Evolutionary conservation across 35 echinoderm and acorn worm species (phyloP), one percentile per base, ranked within the genome.

Genomic region (Apostichopus japonicus): DNA sequence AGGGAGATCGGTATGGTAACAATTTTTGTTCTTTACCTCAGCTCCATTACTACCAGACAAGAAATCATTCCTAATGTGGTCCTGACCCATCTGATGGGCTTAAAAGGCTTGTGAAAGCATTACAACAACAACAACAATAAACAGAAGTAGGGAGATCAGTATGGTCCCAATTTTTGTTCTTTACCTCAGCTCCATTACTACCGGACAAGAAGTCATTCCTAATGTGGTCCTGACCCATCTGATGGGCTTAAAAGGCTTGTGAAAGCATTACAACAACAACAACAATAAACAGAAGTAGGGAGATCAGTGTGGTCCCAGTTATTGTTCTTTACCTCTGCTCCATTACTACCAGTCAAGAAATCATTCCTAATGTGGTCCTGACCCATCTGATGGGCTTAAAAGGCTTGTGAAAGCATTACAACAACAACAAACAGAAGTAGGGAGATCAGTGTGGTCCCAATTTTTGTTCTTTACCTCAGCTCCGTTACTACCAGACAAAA

Each of bases 131-230:
- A 17, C n/a, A n/a, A n/a, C n/a, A n/a, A n/a, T n/a, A n/a, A n/a
- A n/a, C n/a, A n/a, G n/a, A 1, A 1, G 1, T 0, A 33, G 27
- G 27, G 27, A 33, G 27, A 33, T 33, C 27, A 0, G 1, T 33
- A 1, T 33, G 27, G 27, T 33, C 27, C 27, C 27, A 33, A 1
- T 33, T 33, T 1, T 33, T 33, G 27, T 33, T 33, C 27, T 33
- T 92, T 91, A 98, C 94, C 79, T 95, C 81, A 5, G 97, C 97
- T 58, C 97, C 97, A 81, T 96, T 95, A 7, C 14, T 94, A 11
- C 97, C 97, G 8, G 89, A 72, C 10, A 92, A 79, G 83, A 98
- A 98, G 57, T 98, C 97, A 55, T 61, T 78, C 59, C 97, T 92
- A 8, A 98, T 65, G 52, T 98, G 93, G 19, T 93, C 90, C 24